These are phyloP conservation scores for Zhuqinia jingwanae DNA, from an alignment of 2,888 invertebrate genomes.

Conservation along the genomic window DNA sequence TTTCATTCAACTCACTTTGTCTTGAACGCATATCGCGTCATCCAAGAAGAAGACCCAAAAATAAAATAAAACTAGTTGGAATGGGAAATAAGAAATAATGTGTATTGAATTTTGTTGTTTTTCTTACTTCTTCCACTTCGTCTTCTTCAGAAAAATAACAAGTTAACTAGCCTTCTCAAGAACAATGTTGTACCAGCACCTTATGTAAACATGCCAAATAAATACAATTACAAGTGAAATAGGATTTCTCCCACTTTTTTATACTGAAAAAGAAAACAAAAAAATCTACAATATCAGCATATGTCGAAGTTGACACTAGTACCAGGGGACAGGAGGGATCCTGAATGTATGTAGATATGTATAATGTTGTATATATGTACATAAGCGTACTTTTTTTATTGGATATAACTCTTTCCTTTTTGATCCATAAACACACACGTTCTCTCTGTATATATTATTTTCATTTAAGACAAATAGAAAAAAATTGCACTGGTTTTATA, in stretches of 20 bases:
- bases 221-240: not conserved
- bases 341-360: too few relatives aligned
- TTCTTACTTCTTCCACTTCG: not conserved
- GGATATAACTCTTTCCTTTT: not conserved
- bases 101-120: not conserved
- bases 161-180: constrained; percentile 2
- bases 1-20: constrained; percentile 18
- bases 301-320: not conserved
- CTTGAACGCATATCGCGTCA: not conserved
- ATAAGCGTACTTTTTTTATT: constrained; percentile 2
- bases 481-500: constrained; percentile 5
- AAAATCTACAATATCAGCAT: not conserved
- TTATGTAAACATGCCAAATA: not conserved
- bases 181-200: not conserved
- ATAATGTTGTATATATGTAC: too few relatives aligned
- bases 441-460: not conserved
- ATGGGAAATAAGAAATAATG: constrained; percentile 32
- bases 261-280: not conserved
- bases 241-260: not conserved
- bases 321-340: not conserved
- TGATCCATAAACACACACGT: not conserved
- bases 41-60: not conserved
- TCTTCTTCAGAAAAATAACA: not conserved
- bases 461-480: constrained; percentile 46
- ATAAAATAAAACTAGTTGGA: not conserved